Evolutionary conservation across 2,797 vertebrate species (phyloP).

Genomic region (Acanthis flammea): DNA sequence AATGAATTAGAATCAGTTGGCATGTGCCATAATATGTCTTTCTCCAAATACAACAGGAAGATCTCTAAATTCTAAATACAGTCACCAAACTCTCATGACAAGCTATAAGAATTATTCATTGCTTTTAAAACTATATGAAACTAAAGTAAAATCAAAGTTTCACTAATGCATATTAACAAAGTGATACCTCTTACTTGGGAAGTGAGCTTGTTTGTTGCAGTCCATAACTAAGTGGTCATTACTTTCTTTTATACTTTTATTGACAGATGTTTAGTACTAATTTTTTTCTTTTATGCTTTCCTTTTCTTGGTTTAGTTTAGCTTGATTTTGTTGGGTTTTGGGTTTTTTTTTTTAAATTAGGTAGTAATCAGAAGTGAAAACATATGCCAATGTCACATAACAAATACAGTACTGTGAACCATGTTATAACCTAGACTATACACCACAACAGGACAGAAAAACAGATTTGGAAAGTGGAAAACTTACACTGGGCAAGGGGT

Average conservation of each 20-base stretch:
- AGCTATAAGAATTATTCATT: neutral
- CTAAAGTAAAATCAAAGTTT: neutral
- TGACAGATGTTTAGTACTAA: neutral
- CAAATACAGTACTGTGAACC: neutral
- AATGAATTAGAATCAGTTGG: slow-evolving; percentile 49
- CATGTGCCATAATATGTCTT: slow-evolving; percentile 13
- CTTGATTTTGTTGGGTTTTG: neutral
- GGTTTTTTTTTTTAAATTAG: neutral
- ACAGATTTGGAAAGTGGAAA: neutral
- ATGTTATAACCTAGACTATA: neutral
- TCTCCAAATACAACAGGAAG: neutral
- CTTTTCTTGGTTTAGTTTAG: neutral
- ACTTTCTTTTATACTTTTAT: neutral
- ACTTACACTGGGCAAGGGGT: neutral
- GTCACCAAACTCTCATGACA: neutral
- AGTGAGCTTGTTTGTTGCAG: neutral
- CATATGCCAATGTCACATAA: neutral
- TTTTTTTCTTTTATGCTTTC: neutral
- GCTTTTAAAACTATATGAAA: slow-evolving; percentile 16
- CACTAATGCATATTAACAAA: neutral
- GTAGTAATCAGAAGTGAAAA: neutral
- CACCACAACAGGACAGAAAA: neutral
- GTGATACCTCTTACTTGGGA: neutral
- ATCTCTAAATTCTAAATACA: neutral
- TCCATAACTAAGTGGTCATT: neutral